A percentile compares a stretch with the other conserved stretches of the same genome.
phyloP scores from a whole-genome alignment of 2,797 vertebrate genomes.

The Antennarius maculatus region DNA sequence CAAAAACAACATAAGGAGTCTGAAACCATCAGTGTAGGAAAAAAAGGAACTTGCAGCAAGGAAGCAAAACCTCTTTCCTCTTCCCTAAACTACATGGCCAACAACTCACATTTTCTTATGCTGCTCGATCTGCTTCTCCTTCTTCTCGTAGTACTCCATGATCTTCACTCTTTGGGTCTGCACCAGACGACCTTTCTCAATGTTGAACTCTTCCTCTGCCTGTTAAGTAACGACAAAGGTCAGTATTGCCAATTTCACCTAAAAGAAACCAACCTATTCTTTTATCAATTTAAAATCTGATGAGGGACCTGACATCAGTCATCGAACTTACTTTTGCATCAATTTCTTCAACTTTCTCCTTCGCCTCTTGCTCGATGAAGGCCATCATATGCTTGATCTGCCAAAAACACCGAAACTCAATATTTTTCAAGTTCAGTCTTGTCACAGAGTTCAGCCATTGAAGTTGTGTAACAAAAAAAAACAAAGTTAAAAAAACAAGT shows the following conservation, averaged over 20 bases:
- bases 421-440: not conserved
- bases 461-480: not conserved
- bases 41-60: not conserved
- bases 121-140: slow-evolving; percentile 98
- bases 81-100: not conserved
- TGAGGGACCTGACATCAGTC: not conserved
- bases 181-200: slow-evolving; percentile 94
- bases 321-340: slow-evolving; percentile 89
- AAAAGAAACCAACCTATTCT: not conserved
- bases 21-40: not conserved
- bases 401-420: slow-evolving; percentile 12
- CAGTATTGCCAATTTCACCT: not conserved
- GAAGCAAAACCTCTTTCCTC: not conserved
- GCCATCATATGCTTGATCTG: slow-evolving; percentile 99
- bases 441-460: not conserved
- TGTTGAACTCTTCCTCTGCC: slow-evolving; percentile 98
- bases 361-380: slow-evolving; percentile 98
- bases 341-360: slow-evolving; percentile 97
- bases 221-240: slow-evolving; percentile 52
- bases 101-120: slow-evolving; percentile 96
- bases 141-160: slow-evolving; percentile 97
- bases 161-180: slow-evolving; percentile 95
- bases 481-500: too few relatives aligned
- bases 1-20: not conserved
- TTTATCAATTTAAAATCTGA: not conserved